Evolutionary conservation across 2,113 vertebrate species (phyloP).

Genomic region (Coregonus clupeaformis): DNA sequence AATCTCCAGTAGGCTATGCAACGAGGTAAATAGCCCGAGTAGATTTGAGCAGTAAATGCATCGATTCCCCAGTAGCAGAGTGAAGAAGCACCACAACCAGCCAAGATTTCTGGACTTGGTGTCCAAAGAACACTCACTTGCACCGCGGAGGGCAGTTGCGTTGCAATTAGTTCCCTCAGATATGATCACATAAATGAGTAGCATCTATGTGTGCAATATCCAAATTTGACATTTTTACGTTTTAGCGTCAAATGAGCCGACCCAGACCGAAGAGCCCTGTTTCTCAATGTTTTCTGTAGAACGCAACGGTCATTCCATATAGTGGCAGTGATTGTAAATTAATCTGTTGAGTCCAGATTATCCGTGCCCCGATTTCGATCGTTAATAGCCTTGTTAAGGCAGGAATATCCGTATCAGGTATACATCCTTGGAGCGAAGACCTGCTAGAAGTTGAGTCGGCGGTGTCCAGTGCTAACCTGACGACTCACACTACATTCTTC

Average conservation of each 20-base stretch:
- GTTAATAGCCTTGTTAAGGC: background rate
- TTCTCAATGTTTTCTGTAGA: background rate
- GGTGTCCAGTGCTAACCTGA: background rate
- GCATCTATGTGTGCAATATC: background rate
- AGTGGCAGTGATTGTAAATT: background rate
- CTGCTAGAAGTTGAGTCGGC: background rate
- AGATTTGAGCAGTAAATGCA: background rate
- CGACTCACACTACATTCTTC: too few relatives aligned
- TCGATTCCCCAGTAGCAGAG: background rate
- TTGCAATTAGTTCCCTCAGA: background rate
- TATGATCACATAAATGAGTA: background rate
- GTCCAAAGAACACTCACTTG: background rate
- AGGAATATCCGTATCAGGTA: background rate
- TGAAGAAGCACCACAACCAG: conserved; percentile 3
- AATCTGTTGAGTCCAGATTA: background rate
- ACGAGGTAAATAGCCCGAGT: background rate
- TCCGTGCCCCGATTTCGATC: background rate
- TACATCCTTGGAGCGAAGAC: background rate
- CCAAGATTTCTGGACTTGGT: background rate
- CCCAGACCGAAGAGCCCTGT: background rate
- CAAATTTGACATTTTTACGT: background rate
- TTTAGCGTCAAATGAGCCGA: background rate
- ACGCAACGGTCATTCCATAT: background rate
- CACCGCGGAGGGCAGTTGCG: background rate
- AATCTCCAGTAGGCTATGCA: background rate